These are phyloP conservation scores for Anoncus sp. DNA, from an alignment of 2,888 invertebrate genomes.

Conservation along the genomic window DNA sequence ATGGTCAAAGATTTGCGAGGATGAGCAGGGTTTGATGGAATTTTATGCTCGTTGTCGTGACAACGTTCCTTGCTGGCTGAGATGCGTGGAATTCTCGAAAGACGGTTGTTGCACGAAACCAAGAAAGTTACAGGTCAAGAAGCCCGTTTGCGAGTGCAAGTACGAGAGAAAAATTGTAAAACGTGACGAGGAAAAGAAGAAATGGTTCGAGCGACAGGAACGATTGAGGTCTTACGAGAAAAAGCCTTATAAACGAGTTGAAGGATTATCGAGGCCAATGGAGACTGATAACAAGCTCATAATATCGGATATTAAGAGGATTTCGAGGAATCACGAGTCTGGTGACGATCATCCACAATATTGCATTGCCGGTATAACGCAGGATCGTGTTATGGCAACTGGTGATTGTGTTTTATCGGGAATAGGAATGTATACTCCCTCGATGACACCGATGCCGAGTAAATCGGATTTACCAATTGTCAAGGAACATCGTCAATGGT, in stretches of 20 bases:
- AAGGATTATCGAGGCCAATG: slow-evolving; percentile 69
- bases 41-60: slow-evolving; percentile 69
- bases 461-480: slow-evolving; percentile 56
- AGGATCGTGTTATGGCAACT: slow-evolving; percentile 67
- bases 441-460: slow-evolving; percentile 72
- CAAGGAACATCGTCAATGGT: slow-evolving; percentile 71
- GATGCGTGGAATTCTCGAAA: slow-evolving; percentile 67
- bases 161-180: slow-evolving; percentile 76
- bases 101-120: slow-evolving; percentile 44
- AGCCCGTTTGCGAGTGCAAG: slow-evolving; percentile 78
- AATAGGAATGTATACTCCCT: slow-evolving; percentile 72
- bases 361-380: slow-evolving; percentile 70
- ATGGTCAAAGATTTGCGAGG: slow-evolving; percentile 67
- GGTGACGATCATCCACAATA: slow-evolving; percentile 67
- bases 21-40: slow-evolving; percentile 70
- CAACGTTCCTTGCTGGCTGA: slow-evolving; percentile 71
- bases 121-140: slow-evolving; percentile 67
- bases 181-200: slow-evolving; percentile 70
- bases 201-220: slow-evolving; percentile 69
- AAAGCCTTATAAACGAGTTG: slow-evolving; percentile 64
- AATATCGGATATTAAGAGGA: slow-evolving; percentile 70
- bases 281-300: slow-evolving; percentile 70
- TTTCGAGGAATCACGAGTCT: slow-evolving; percentile 55
- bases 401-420: slow-evolving; percentile 67
- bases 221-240: slow-evolving; percentile 70